Base-by-base conservation (phyloP, 2,797 vertebrate species). In the Coregonus suidteri region DNA sequence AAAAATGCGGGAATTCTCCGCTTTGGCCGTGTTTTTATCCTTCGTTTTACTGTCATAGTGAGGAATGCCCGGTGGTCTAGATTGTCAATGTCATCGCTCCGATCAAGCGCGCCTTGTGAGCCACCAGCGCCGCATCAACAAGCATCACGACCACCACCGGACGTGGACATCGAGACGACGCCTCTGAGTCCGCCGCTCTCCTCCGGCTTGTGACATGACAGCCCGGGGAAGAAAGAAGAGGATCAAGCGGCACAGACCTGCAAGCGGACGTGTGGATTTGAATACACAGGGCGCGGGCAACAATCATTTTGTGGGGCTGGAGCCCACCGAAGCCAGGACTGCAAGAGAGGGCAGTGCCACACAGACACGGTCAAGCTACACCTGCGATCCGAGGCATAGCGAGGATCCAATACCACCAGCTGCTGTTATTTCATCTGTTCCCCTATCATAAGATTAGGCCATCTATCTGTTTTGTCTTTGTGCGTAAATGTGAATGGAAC, bases 141-240 rank as follows among this genome's bases (percentile, higher is more conserved):
- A 88, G 78, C 74, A 78, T 74, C 77, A 73, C 76, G 81, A 83
- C 80, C 85, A 81, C 79, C 84, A 47, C 41, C 41, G 9, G 9
- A 47, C 41, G 2, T 90, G 82, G 84, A 84, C 79, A 78, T 74
- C 83, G 82, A 81, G 75, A 80, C 81, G 90, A 88, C 85, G 89
- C 86, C 84, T 85, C 86, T 85, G 87, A 90, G 88, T 81, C 88
- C 87, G 67, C 85, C 86, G 86, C 88, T 88, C 83, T 85, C 87
- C 82, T 75, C 89, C 85, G 83, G 89, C 81, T 87, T 87, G 88
- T 95, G 94, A 95, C 92, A 95, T 95, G 95, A 94, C 90, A 91
- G 90, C 91, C 86, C 90, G 90, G 87, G 92, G 88, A 82, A 93
- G 91, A 79, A 93, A 90, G 90, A 93, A 87, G 88, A 82, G 90